Percentiles rank a stretch among this genome's conserved stretches.
These are phyloP conservation scores for Drosophila sordidapex DNA, from an alignment of 2,888 invertebrate species.

Conservation along the genomic window DNA sequence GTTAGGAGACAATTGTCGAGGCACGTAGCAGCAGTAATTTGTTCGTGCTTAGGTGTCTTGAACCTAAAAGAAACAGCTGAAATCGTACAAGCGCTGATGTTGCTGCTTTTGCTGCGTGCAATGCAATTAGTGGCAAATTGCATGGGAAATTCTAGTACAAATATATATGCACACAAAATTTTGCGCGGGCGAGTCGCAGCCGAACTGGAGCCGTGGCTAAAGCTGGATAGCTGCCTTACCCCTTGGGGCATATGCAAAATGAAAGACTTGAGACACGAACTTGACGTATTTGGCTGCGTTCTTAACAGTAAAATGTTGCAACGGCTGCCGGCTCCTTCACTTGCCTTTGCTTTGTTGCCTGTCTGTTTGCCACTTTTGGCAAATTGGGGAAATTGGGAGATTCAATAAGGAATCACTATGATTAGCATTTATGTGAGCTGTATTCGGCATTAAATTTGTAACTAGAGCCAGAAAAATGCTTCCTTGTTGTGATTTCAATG, in stretches of 20 bases:
- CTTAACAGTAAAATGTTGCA: slow-evolving; percentile 66
- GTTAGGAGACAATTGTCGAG: slow-evolving; percentile 6
- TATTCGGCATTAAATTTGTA: slow-evolving; percentile 51
- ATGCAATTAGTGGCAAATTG: slow-evolving; percentile 77
- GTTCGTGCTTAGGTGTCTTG: slow-evolving; percentile 57
- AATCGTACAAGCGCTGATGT: slow-evolving; percentile 15
- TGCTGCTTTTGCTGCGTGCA: slow-evolving; percentile 65
- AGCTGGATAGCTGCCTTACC: slow-evolving; percentile 1
- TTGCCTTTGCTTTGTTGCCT: slow-evolving; percentile 24
- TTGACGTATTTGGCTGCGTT: slow-evolving; percentile 64
- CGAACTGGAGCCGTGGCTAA: slow-evolving; percentile 11
- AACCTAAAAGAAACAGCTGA: slow-evolving; percentile 64
- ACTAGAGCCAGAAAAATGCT: slow-evolving; percentile 50
- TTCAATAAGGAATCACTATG: slow-evolving; percentile 80
- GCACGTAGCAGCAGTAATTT: slow-evolving; percentile 60
- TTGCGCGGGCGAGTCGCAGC: slow-evolving; percentile 48
- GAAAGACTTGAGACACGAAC: slow-evolving; percentile 72
- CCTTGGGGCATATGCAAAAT: slow-evolving; percentile 55
- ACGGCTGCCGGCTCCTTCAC: slow-evolving; percentile 28
- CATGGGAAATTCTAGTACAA: slow-evolving; percentile 72
- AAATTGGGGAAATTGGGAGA: slow-evolving; percentile 59
- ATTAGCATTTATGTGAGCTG: slow-evolving; percentile 72
- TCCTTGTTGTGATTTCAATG: slow-evolving; percentile 60
- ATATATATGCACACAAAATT: slow-evolving; percentile 57
- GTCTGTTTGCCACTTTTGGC: slow-evolving; percentile 24